A percentile compares a stretch with the other conserved stretches of the same genome.
Conservation (phyloP, 2,888 invertebrate genomes). For the Chymomyza fuscimana region DNA sequence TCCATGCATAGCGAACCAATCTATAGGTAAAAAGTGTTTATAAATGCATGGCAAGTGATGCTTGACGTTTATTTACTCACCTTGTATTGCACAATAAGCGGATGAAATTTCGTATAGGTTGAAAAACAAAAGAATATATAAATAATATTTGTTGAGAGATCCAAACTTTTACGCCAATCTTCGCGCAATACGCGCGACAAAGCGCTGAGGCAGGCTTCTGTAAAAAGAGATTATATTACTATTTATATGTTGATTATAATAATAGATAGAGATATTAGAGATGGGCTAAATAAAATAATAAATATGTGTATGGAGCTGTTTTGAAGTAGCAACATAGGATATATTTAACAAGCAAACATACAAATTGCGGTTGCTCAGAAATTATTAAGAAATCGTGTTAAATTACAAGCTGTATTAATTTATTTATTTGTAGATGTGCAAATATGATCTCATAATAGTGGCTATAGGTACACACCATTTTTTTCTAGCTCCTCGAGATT, state of each 20-base stretch:
- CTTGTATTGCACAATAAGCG: slow-evolving; percentile 96
- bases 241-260: too few relatives aligned
- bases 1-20: slow-evolving; percentile 98
- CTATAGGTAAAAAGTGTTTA: slow-evolving; percentile 77
- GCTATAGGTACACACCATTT: slow-evolving; percentile 85
- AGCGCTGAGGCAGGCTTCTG: slow-evolving; percentile 96
- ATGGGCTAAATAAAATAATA: too few relatives aligned
- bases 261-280: too few relatives aligned
- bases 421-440: too few relatives aligned
- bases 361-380: too few relatives aligned
- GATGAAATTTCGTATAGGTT: slow-evolving; percentile 96
- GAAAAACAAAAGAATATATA: slow-evolving; percentile 99
- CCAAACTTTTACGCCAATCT: slow-evolving; percentile 98
- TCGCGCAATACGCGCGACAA: slow-evolving; percentile 96
- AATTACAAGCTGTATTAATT: too few relatives aligned
- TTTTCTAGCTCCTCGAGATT: slow-evolving; percentile 95
- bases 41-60: neutral
- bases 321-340: too few relatives aligned
- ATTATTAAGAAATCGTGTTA: too few relatives aligned
- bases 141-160: slow-evolving; percentile 96
- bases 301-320: too few relatives aligned
- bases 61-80: slow-evolving; percentile 79
- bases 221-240: slow-evolving; percentile 66
- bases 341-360: too few relatives aligned
- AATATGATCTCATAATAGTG: too few relatives aligned